Evolutionary conservation across 2,797 vertebrate genomes (phyloP), one percentile per base, ranked within the genome.

Genomic region (Hyperoplus immaculatus): DNA sequence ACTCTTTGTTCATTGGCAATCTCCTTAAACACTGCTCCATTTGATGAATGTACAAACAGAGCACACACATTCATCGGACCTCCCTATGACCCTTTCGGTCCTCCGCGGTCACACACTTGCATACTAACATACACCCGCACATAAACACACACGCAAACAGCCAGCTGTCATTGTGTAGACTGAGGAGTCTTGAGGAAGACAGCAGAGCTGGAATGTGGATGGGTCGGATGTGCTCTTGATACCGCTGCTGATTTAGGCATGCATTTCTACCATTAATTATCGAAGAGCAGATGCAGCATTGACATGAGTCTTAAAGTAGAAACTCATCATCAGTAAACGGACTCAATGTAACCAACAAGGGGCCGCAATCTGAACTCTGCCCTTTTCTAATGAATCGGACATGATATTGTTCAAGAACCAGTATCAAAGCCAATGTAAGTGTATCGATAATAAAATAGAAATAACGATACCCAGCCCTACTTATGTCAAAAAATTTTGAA

Each of bases 131-230:
- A 13, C 21, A 12, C 53, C 7, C 54, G 36, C 21, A 13, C 11
- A 18, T 12, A 36, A n/a, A 9, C 38, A 68, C 47, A 39, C 5
- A 50, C 57, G 39, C n/a, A 53, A 50, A 14, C 6, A 11, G 72
- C 57, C 88, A 90, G 87, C 84, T 89, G 89, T 89, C 71, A 15
- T 39, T 78, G 57, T 57, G 57, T 51, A 72, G 73, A 73, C 77
- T 69, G 4, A 43, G 69, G 77, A 60, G 73, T 61, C 63, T 70
- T 16, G 65, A 84, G 75, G 75, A 87, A 80, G 75, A 75, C 55
- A 6, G 78, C 53, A 68, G 65, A 29, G 61, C 61, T 80, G 90
- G 87, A 90, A 91, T 89, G 85, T 80, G 71, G 77, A 76, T 57
- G 64, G 65, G 65, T 75, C 7, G 12, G 83, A 77, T 82, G 65